Percentiles rank a stretch among this genome's conserved stretches.
Conservation (phyloP, 2,113 vertebrate genomes). For the Hippocampus guttulatus region DNA sequence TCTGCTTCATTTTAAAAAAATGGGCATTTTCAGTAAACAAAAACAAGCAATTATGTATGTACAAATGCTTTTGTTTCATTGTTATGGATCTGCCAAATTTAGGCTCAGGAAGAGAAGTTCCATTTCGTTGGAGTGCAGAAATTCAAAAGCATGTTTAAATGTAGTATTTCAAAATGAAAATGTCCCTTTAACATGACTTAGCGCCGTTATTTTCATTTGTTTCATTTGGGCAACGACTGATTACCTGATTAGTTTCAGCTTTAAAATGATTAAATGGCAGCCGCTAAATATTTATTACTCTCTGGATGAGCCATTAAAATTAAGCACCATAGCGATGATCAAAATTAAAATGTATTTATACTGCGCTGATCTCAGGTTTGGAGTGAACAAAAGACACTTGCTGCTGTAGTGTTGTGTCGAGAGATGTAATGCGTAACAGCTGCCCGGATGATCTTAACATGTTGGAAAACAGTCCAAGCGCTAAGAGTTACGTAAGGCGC, state of each 20-base stretch:
- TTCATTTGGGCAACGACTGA: not conserved
- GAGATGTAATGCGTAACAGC: not conserved
- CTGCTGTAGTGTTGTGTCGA: not conserved
- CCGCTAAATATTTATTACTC: constrained; percentile 5
- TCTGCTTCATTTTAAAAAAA: no score
- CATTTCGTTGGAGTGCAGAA: not conserved
- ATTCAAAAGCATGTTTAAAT: not conserved
- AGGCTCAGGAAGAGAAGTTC: not conserved
- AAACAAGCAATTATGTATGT: no score
- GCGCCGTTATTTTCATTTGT: not conserved
- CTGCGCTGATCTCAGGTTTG: not conserved
- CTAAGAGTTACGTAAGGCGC: constrained; percentile 25
- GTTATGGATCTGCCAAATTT: not conserved
- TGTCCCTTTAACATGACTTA: not conserved
- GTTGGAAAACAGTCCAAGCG: constrained; percentile 15
- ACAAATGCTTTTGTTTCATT: not conserved
- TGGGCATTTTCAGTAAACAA: no score
- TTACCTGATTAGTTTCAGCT: not conserved
- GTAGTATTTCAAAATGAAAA: not conserved
- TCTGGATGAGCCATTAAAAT: constrained; percentile 2
- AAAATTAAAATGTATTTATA: constrained; percentile 1
- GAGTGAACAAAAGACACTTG: not conserved
- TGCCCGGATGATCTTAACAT: constrained; percentile 21
- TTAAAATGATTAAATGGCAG: not conserved
- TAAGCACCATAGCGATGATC: not conserved